Evolutionary conservation across 2,888 invertebrate species (phyloP), one percentile per base, ranked within the genome.

Genomic region (Laothoe populi): DNA sequence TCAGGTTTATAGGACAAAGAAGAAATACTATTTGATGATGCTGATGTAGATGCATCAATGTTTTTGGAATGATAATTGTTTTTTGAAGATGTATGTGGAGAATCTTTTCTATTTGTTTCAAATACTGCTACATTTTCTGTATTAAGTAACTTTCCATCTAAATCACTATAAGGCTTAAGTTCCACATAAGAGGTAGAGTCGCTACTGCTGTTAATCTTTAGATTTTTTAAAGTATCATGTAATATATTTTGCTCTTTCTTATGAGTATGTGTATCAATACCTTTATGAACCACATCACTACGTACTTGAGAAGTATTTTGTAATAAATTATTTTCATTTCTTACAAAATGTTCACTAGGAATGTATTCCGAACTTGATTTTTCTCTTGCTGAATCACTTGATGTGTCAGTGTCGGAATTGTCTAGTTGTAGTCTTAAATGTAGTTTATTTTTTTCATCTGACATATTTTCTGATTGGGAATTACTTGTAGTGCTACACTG

Each of bases 391-490:
- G 90, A 92, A 64, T 90, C 92, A 73, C 87, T 88, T 2, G 92
- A 91, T n/a, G 92, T 90, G 61, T 92, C 92, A 8, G 92, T 92
- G 62, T 92, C 92, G 0, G 92, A 92, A 65, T 91, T 88, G 64
- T 92, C 90, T 63, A 92, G 72, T 46, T 86, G 87, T 53, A 92
- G 71, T 63, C 87, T 75, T 60, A 92, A 71, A 64, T 90, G 88
- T 21, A 91, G 69, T 77, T 89, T 90, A 67, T 89, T 90, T 75
- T 88, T 92, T 67, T 92, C 92, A 79, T 92, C 92, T 2, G 87
- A 87, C 13, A 92, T 92, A 70, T 87, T 89, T 61, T 92, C 92
- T 1, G 90, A 92, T n/a, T 86, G 87, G 16, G 92, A 84, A 64
- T 84, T 85, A 72, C 87, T 90, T 38, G 86, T 83, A 62, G 81